Percentiles rank a stretch among this genome's conserved stretches.
Conservation (phyloP, 2,888 invertebrate genomes). For the Hylaea fasciaria region DNA sequence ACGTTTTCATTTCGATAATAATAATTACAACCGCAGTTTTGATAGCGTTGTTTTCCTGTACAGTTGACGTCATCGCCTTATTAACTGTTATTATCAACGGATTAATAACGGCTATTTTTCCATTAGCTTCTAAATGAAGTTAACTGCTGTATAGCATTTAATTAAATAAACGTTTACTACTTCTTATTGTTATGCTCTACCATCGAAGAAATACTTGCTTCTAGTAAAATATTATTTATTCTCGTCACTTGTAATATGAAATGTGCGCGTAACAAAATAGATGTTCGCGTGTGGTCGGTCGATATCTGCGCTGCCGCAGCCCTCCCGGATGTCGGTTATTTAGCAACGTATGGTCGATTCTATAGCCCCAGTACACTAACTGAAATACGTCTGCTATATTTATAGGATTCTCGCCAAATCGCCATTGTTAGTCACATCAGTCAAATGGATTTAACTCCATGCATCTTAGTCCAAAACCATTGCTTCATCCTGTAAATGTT, state of each 20-base stretch:
- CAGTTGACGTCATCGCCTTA: conserved; percentile 24
- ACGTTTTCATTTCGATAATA: conserved; percentile 23
- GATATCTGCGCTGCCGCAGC: conserved; percentile 42
- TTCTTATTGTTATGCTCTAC: no score
- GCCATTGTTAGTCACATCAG: background rate
- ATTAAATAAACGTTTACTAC: conserved; percentile 1
- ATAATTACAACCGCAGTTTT: conserved; percentile 13
- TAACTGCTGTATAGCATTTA: background rate
- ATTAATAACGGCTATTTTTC: conserved; percentile 30
- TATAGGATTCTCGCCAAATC: background rate
- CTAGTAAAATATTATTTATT: conserved; percentile 27
- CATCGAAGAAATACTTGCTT: background rate
- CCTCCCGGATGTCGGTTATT: conserved; percentile 67
- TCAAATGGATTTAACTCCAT: no score
- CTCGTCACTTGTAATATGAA: conserved; percentile 39
- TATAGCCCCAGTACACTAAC: conserved; percentile 38
- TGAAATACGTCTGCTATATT: background rate
- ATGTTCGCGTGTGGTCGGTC: conserved; percentile 63
- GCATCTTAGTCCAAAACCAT: background rate
- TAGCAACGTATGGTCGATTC: conserved; percentile 55
- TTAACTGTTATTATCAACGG: conserved; percentile 17
- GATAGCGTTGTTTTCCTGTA: conserved; percentile 36
- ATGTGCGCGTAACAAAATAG: conserved; percentile 49
- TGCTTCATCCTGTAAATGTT: background rate
- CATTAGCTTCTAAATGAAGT: conserved; percentile 5